A percentile compares a stretch with the other conserved stretches of the same genome.
Evolutionary conservation across 2,888 invertebrate species (phyloP).

Genomic region (Sussaba pulchella): DNA sequence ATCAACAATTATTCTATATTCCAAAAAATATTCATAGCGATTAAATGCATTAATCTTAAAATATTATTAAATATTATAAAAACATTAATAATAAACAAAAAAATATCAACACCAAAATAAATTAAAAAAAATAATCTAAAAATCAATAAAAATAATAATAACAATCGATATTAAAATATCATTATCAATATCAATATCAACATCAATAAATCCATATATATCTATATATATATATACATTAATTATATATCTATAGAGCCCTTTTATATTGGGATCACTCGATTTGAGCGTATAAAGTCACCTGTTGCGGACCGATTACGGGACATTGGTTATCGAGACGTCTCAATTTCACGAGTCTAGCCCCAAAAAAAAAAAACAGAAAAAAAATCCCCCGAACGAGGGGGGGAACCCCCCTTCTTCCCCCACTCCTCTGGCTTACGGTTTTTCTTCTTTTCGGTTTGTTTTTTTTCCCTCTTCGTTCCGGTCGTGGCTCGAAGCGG

Average conservation of each 20-base stretch:
- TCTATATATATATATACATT: background rate
- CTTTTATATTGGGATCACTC: slow-evolving; percentile 12
- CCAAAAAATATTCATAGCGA: no score
- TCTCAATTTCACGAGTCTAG: slow-evolving; percentile 82
- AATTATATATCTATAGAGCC: background rate
- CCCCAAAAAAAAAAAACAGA: slow-evolving; percentile 56
- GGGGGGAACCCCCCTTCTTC: slow-evolving; percentile 69
- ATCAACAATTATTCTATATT: no score
- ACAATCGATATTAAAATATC: background rate
- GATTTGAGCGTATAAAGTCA: slow-evolving; percentile 72
- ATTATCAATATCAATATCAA: no score
- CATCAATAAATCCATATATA: background rate
- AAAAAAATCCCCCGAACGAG: slow-evolving; percentile 57
- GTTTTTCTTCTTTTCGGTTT: slow-evolving; percentile 60
- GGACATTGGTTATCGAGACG: slow-evolving; percentile 80
- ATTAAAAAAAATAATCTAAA: background rate
- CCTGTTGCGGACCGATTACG: slow-evolving; percentile 82
- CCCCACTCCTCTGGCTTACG: slow-evolving; percentile 56
- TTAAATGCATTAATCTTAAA: no score
- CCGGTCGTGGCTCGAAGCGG: slow-evolving; percentile 34
- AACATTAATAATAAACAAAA: background rate
- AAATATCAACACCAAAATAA: background rate
- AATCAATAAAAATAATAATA: background rate
- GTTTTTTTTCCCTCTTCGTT: slow-evolving; percentile 49
- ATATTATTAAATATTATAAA: background rate